phyloP scores from a whole-genome alignment of 2,888 invertebrate species.

The Anticlea derivata region DNA sequence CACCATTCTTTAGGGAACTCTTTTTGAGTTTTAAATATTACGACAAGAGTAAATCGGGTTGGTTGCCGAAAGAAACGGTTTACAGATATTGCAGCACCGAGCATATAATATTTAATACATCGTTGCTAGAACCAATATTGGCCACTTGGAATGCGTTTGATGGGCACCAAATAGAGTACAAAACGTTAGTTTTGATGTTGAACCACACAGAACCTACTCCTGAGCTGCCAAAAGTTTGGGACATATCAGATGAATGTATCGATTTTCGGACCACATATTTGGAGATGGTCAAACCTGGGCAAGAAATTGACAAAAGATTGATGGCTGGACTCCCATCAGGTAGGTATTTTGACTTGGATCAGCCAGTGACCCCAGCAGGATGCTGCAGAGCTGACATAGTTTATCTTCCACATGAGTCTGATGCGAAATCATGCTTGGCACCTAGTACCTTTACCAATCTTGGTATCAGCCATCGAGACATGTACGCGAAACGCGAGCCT shows the following conservation, averaged over 20 bases:
- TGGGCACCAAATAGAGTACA: constrained; percentile 62
- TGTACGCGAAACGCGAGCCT: constrained; percentile 45
- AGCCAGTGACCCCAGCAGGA: constrained; percentile 42
- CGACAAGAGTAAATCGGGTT: constrained; percentile 57
- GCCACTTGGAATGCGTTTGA: constrained; percentile 57
- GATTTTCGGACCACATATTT: constrained; percentile 51
- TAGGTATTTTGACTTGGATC: constrained; percentile 50
- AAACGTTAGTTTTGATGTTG: constrained; percentile 60
- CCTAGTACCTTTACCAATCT: constrained; percentile 45
- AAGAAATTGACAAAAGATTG: constrained; percentile 29
- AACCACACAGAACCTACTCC: constrained; percentile 53
- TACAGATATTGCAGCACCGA: constrained; percentile 59
- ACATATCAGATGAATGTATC: constrained; percentile 41
- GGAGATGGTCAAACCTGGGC: constrained; percentile 49
- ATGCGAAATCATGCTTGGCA: constrained; percentile 42
- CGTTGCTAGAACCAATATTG: constrained; percentile 63
- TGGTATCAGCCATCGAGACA: constrained; percentile 50
- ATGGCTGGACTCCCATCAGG: constrained; percentile 53
- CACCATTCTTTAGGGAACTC: constrained; percentile 39
- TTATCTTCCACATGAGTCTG: constrained; percentile 49
- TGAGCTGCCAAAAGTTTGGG: constrained; percentile 54
- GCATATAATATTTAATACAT: constrained; percentile 53
- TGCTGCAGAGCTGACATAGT: constrained; percentile 44
- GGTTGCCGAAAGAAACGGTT: constrained; percentile 60
- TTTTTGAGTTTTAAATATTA: constrained; percentile 46